Evolutionary conservation across 2,888 invertebrate species (phyloP), one percentile per base, ranked within the genome.

Genomic region (Galerucella calmariensis): DNA sequence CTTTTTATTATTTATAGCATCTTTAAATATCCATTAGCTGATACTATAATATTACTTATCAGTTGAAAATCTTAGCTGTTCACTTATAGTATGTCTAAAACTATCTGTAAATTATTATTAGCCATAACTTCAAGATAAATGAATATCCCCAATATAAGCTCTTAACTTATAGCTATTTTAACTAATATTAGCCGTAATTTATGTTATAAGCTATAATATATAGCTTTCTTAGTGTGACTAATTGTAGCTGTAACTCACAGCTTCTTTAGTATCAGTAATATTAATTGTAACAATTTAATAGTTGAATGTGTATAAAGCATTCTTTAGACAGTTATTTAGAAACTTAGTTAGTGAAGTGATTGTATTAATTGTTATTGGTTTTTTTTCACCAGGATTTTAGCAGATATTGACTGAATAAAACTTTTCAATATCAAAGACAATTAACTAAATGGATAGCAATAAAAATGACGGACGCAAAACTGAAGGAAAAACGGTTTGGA

Each of bases 321-420:
- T 56, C 5, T 56, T 56, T 10, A 56, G 9, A 14, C 0, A 3
- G 53, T 16, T 53, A 6, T 53, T n/a, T 11, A 27, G 59, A 20
- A 27, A 24, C 20, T 59, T 59, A 27, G 27, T 61, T 35, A 61
- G 61, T 61, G 61, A 10, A 24, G 58, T 59, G 58, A 58, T 58
- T 58, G 27, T 59, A 24, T 61, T 35, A 35, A 27, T 6, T 67
- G 58, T n/a, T 41, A 5, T 16, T 44, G 20, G 1, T 16, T 44
- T 46, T 65, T 65, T 67, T 67, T 66, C 6, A 6, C 67, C 53
- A 53, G 56, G 53, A 35, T 24, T 67, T 61, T 67, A 35, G 27
- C 51, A 66, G 20, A 66, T n/a, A n/a, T 35, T 35, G 6, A 61
- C 2, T 27, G n/a, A 9, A 48, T 48, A 48, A 14, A 12, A 48